These are phyloP conservation scores for Drosophila orena DNA, from an alignment of 1,140 invertebrate genomes.

Conservation along the genomic window DNA sequence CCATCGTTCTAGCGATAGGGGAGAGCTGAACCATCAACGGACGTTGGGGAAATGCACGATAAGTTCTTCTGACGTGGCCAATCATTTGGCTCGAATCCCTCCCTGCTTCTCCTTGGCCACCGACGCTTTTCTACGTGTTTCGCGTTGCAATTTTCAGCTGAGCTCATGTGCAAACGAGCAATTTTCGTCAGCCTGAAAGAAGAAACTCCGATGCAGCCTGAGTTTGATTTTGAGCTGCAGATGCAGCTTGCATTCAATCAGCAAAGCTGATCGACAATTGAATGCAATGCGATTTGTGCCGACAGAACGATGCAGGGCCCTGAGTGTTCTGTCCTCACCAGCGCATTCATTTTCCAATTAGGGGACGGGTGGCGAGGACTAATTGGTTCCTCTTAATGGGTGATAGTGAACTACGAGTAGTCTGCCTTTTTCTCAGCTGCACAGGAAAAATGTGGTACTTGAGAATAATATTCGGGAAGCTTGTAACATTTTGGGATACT, in stretches of 20 bases:
- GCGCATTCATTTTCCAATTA: slow-evolving; percentile 75
- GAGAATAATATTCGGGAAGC: no score
- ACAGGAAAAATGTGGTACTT: neutral
- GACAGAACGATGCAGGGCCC: neutral
- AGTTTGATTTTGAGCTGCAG: slow-evolving; percentile 31
- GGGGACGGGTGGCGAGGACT: slow-evolving; percentile 23
- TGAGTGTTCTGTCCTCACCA: neutral
- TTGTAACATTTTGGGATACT: no score
- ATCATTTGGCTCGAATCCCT: slow-evolving; percentile 56
- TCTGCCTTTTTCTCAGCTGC: no score
- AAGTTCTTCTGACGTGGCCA: slow-evolving; percentile 77
- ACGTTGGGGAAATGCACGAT: slow-evolving; percentile 61
- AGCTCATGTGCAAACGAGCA: slow-evolving; percentile 78
- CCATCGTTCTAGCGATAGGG: slow-evolving; percentile 52
- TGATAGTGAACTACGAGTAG: neutral
- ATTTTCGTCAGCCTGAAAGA: slow-evolving; percentile 51
- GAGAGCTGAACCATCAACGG: slow-evolving; percentile 27
- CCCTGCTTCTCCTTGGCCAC: neutral
- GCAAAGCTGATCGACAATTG: slow-evolving; percentile 71
- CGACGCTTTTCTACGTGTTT: slow-evolving; percentile 64
- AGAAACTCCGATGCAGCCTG: slow-evolving; percentile 17
- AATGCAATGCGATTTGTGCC: slow-evolving; percentile 72
- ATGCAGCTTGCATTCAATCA: slow-evolving; percentile 65
- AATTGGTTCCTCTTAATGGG: slow-evolving; percentile 47
- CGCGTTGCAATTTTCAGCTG: slow-evolving; percentile 79